Evolutionary conservation across 2,113 vertebrate species (phyloP), one percentile per base, ranked within the genome.

Genomic region (Platichthys flesus): DNA sequence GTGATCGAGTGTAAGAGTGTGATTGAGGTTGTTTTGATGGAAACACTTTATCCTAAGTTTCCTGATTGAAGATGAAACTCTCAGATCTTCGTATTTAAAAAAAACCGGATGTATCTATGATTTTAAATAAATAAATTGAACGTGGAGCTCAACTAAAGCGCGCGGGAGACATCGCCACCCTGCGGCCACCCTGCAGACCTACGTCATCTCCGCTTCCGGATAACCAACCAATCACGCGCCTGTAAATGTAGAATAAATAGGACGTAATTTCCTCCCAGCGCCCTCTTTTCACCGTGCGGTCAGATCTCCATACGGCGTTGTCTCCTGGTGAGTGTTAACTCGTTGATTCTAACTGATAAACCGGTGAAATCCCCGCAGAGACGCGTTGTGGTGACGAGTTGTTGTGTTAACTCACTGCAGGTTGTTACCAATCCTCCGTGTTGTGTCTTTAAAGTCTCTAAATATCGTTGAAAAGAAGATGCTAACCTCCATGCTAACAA

Each of bases 221-320:
- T 0, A 64, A 78, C 3, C 24, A 26, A 54, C 92, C 91, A 92
- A 93, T 93, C 91, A 87, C 42, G 62, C 0, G 40, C 77, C 26
- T 28, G 0, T 58, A 13, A 0, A 0, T 0, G 0, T 0, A 0
- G 0, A 88, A 95, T 95, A 94, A 92, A 95, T 31, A 1, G 0
- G 0, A 15, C 90, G 92, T 93, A 91, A 88, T 18, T 84, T 26
- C 66, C 8, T 0, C 0, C 0, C 0, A 0, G 0, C 1, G 0
- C 0, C 5, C 91, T 92, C 92, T 95, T 98, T 91, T 82, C 86
- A 93, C 90, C 90, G 91, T 76, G 31, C 88, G 55, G 5, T 51
- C 2, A 18, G 84, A 82, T 84, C 70, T 97, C 94, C 86, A 96
- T 90, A 95, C 97, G 97, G 97, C 96, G 91, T 98, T 97, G 96